Conservation (phyloP, 2,888 invertebrate genomes). For the Euplexia lucipara region DNA sequence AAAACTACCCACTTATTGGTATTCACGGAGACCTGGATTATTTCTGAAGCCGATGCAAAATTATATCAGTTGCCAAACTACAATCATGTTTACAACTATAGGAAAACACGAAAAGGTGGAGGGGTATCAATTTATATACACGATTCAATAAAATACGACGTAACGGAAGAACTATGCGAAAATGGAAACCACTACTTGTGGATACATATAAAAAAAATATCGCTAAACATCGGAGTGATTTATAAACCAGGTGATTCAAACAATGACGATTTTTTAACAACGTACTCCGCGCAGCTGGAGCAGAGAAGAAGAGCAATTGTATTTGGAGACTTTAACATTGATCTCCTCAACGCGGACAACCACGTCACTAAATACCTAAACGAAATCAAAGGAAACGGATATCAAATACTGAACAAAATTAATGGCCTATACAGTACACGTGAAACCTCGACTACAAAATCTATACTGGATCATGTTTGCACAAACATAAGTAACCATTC, state of each 20-base stretch:
- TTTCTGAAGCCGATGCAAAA: constrained; percentile 11
- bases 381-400: constrained; percentile 2
- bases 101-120: constrained; percentile 3
- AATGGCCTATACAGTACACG: neutral
- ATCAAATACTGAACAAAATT: constrained; percentile 1
- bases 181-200: no score
- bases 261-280: neutral
- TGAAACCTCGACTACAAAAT: constrained; percentile 4
- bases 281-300: neutral
- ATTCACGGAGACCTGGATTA: constrained; percentile 15
- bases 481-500: neutral
- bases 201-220: no score
- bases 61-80: constrained; percentile 1
- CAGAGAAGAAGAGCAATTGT: constrained; percentile 4
- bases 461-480: constrained; percentile 1
- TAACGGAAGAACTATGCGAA: no score
- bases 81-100: constrained; percentile 5
- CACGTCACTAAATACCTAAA: constrained; percentile 4
- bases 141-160: no score
- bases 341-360: neutral
- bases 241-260: neutral
- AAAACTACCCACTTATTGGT: neutral
- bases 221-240: no score
- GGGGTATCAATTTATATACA: constrained; percentile 10
- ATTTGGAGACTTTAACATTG: neutral